A percentile compares a stretch with the other conserved stretches of the same genome.
Evolutionary conservation across 2,797 vertebrate species (phyloP).

Genomic region (Poeciliopsis gracilis): DNA sequence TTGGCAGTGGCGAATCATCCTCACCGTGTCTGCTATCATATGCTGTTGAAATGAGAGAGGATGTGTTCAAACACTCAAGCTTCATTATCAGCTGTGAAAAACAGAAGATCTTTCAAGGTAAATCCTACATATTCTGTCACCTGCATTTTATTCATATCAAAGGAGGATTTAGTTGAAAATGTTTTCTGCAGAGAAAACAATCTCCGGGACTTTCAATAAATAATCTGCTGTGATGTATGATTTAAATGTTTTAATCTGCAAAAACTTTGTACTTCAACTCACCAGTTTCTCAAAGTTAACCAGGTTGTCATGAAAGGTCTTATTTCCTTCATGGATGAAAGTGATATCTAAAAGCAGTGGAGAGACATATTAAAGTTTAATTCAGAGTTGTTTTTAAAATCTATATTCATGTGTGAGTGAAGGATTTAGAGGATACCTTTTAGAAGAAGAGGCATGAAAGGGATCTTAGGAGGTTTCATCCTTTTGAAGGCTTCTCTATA

Average conservation of each 20-base stretch:
- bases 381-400: conserved; percentile 11
- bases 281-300: conserved; percentile 99
- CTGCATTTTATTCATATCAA: neutral
- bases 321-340: conserved; percentile 98
- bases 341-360: conserved; percentile 88
- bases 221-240: neutral
- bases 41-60: conserved; percentile 81
- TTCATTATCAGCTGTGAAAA: neutral
- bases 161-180: neutral
- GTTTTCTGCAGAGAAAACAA: neutral
- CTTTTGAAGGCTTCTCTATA: conserved; percentile 97
- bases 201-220: neutral
- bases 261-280: conserved; percentile 57
- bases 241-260: conserved; percentile 2
- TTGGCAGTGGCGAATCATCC: conserved; percentile 94
- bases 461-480: conserved; percentile 98
- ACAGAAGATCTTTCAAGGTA: neutral
- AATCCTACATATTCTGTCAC: neutral
- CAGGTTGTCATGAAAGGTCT: conserved; percentile 98
- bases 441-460: conserved; percentile 96
- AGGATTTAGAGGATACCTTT: conserved; percentile 85
- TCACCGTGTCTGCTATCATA: conserved; percentile 97
- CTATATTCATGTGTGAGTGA: conserved; percentile 1
- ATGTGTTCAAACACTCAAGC: conserved; percentile 19
- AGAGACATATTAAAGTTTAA: conserved; percentile 4